Conservation (phyloP, 2,888 invertebrate species). For the Drosophila meridiana region DNA sequence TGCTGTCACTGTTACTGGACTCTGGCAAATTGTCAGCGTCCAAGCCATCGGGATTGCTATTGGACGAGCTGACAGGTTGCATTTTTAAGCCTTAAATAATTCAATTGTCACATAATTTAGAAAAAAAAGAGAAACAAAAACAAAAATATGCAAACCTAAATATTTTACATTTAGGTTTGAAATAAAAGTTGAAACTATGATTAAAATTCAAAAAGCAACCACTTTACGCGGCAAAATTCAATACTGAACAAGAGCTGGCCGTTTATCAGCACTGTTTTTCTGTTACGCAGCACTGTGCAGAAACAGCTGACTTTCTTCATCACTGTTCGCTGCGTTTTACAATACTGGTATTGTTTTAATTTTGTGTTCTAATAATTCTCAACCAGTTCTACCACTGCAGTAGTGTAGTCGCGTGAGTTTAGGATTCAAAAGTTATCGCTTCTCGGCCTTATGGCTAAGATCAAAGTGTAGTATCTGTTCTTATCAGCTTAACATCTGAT, state of each 20-base stretch:
- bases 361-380: constrained; percentile 40
- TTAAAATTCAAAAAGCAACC: not conserved
- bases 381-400: constrained; percentile 34
- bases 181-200: not conserved
- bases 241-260: not conserved
- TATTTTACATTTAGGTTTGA: not conserved
- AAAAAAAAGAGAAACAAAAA: constrained; percentile 1
- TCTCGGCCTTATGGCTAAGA: constrained; percentile 87
- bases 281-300: constrained; percentile 1
- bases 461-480: constrained; percentile 89
- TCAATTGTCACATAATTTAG: constrained; percentile 26
- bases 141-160: not conserved
- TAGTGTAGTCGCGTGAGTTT: not conserved
- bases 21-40: not conserved
- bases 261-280: not conserved
- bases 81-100: constrained; percentile 12
- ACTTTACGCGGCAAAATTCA: not conserved
- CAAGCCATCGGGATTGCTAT: no score
- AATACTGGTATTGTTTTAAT: constrained; percentile 1
- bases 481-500: constrained; percentile 90
- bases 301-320: not conserved
- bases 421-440: constrained; percentile 33
- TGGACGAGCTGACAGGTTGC: constrained; percentile 26
- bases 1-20: not conserved
- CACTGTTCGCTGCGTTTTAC: not conserved